Evolutionary conservation across 2,888 invertebrate species (phyloP).

Genomic region (Acholoe squamosa): DNA sequence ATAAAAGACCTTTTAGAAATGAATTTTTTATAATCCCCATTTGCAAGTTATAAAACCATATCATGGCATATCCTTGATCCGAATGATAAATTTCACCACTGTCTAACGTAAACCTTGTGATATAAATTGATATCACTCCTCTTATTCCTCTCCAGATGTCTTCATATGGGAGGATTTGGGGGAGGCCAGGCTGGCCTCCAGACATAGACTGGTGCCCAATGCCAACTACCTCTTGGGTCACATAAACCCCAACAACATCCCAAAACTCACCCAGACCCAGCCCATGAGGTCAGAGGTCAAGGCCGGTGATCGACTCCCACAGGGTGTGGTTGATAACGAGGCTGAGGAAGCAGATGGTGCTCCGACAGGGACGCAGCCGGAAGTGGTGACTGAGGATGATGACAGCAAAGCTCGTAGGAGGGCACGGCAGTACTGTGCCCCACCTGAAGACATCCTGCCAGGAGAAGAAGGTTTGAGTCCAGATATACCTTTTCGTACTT

Average conservation of each 20-base stretch:
- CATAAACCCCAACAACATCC: background rate
- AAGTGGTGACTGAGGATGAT: background rate
- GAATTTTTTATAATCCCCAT: background rate
- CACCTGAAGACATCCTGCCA: slow-evolving; percentile 23
- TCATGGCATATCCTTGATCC: too few relatives aligned
- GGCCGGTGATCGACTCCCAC: slow-evolving; percentile 43
- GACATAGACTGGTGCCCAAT: background rate
- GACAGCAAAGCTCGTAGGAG: background rate
- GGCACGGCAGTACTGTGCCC: slow-evolving; percentile 42
- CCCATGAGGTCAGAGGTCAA: slow-evolving; percentile 27
- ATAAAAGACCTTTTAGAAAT: too few relatives aligned
- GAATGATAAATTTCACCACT: too few relatives aligned
- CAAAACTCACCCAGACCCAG: background rate
- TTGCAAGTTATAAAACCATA: too few relatives aligned
- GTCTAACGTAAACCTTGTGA: too few relatives aligned
- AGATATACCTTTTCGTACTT: too few relatives aligned
- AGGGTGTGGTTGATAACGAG: slow-evolving; percentile 12
- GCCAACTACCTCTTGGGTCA: background rate
- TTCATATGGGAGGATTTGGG: slow-evolving; percentile 53
- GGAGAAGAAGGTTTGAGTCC: slow-evolving; percentile 37
- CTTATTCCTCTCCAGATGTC: background rate
- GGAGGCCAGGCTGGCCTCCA: slow-evolving; percentile 27
- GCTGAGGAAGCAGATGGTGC: background rate
- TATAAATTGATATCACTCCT: too few relatives aligned
- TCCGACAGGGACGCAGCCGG: background rate